Conservation (phyloP, 92 coral and sea anemone species). For the Phymanthus crucifer region DNA sequence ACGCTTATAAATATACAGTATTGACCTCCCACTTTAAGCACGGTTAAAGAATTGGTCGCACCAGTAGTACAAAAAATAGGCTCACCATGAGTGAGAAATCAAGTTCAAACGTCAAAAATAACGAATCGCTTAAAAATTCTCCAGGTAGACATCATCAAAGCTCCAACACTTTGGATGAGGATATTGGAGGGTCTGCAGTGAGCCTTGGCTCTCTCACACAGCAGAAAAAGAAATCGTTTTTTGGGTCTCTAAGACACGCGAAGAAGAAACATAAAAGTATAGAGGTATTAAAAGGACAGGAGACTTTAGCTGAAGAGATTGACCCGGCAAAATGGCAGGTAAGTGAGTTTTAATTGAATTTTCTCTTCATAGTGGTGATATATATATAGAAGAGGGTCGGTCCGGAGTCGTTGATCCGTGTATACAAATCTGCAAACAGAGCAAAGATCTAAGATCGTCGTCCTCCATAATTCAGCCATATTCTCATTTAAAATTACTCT, state of each 20-base stretch:
- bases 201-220: slow-evolving; percentile 30
- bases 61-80: neutral
- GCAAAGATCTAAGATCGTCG: neutral
- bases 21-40: slow-evolving; percentile 4
- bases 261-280: slow-evolving; percentile 34
- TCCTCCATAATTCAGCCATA: neutral
- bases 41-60: neutral
- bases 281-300: slow-evolving; percentile 24
- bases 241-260: slow-evolving; percentile 24
- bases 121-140: slow-evolving; percentile 19
- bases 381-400: neutral
- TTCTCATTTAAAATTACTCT: neutral
- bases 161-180: slow-evolving; percentile 16
- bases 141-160: slow-evolving; percentile 18
- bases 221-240: slow-evolving; percentile 32
- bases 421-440: neutral
- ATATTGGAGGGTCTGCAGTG: neutral
- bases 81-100: slow-evolving; percentile 30
- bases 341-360: neutral
- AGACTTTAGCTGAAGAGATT: slow-evolving; percentile 13
- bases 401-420: neutral
- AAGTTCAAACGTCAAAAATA: slow-evolving; percentile 4
- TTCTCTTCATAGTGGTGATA: neutral
- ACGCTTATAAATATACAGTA: neutral
- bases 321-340: slow-evolving; percentile 16